phyloP scores from a whole-genome alignment of 2,797 vertebrate genomes.

The Dendrocincla fuliginosa region DNA sequence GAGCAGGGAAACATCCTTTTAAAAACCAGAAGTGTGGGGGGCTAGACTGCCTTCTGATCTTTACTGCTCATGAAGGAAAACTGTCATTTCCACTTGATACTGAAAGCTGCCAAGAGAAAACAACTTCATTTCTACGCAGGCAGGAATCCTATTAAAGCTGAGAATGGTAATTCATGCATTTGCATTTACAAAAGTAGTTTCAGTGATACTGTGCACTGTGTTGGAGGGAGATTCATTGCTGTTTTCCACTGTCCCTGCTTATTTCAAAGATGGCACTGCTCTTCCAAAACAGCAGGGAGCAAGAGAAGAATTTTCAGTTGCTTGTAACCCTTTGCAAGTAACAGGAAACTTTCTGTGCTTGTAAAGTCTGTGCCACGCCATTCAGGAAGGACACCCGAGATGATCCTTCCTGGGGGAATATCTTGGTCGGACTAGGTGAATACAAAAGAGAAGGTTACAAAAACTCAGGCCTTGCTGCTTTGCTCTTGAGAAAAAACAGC shows the following conservation, averaged over 20 bases:
- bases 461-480: neutral
- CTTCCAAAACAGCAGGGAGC: neutral
- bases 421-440: neutral
- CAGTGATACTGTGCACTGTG: neutral
- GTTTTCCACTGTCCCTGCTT: neutral
- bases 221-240: neutral
- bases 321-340: conserved; percentile 11
- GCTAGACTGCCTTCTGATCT: neutral
- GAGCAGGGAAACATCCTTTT: neutral
- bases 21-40: neutral
- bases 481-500: neutral
- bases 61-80: neutral
- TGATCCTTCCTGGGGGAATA: neutral
- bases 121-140: neutral
- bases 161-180: neutral
- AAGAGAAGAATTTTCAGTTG: neutral
- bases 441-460: neutral
- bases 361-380: neutral
- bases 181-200: neutral
- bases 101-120: neutral
- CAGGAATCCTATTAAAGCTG: neutral
- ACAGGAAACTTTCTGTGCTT: neutral
- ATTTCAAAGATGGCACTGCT: neutral
- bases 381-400: neutral
- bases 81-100: neutral